These are phyloP conservation scores for Odontocolon sp. DNA, from an alignment of 2,888 invertebrate genomes.

Conservation along the genomic window DNA sequence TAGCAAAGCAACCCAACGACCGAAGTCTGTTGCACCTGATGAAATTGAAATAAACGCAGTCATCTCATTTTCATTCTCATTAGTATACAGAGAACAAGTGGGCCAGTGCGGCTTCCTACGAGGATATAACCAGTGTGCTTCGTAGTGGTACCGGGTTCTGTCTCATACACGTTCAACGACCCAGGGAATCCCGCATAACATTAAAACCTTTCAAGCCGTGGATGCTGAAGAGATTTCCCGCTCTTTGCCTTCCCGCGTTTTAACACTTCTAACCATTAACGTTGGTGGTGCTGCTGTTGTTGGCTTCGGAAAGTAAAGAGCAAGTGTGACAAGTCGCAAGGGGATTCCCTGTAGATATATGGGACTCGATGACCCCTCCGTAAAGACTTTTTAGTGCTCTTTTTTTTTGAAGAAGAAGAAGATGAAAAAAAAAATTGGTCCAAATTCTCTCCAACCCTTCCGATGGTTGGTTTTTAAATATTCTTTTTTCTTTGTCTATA, in stretches of 20 bases:
- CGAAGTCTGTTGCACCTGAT: slow-evolving; percentile 72
- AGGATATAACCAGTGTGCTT: slow-evolving; percentile 53
- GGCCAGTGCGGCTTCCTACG: slow-evolving; percentile 75
- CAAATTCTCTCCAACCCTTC: slow-evolving; percentile 58
- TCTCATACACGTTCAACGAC: slow-evolving; percentile 60
- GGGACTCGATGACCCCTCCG: too few relatives aligned
- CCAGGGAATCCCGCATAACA: slow-evolving; percentile 77
- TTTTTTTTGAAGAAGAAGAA: too few relatives aligned
- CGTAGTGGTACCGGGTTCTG: slow-evolving; percentile 44
- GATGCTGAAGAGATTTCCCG: slow-evolving; percentile 52
- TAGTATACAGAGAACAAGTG: slow-evolving; percentile 79
- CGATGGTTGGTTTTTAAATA: too few relatives aligned
- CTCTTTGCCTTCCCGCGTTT: slow-evolving; percentile 38
- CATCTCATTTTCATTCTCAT: slow-evolving; percentile 80
- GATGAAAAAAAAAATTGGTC: too few relatives aligned
- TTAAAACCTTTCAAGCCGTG: slow-evolving; percentile 70
- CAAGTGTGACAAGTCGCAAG: too few relatives aligned
- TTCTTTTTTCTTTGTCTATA: too few relatives aligned
- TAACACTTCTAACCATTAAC: slow-evolving; percentile 55
- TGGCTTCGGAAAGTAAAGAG: slow-evolving; percentile 5
- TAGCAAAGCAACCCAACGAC: slow-evolving; percentile 47
- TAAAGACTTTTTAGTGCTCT: too few relatives aligned
- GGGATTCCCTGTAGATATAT: neutral
- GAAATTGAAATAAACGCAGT: slow-evolving; percentile 79
- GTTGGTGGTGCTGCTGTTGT: neutral